These are phyloP conservation scores for Suillia variegata DNA, from an alignment of 2,888 invertebrate species.

Conservation along the genomic window DNA sequence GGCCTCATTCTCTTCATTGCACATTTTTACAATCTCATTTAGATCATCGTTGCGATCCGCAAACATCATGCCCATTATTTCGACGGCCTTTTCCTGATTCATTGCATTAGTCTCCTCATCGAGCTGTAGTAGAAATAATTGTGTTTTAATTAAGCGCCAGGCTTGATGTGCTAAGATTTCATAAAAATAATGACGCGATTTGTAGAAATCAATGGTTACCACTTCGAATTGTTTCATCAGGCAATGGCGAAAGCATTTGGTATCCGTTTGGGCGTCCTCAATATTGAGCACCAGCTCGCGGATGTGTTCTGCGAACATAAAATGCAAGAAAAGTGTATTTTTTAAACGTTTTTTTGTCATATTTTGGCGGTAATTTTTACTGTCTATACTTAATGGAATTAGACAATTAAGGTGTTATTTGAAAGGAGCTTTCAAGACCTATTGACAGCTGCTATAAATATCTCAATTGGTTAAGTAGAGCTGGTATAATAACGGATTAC, in stretches of 20 bases:
- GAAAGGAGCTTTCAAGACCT: no score
- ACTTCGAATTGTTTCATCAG: constrained; percentile 50
- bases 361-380: no score
- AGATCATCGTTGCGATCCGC: constrained; percentile 32
- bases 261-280: constrained; percentile 37
- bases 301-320: constrained; percentile 35
- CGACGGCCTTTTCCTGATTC: constrained; percentile 31
- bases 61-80: constrained; percentile 43
- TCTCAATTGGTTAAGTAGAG: no score
- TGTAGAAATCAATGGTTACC: constrained; percentile 31
- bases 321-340: not conserved
- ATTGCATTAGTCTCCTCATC: constrained; percentile 23
- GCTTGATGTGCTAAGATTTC: constrained; percentile 2
- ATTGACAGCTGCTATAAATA: no score
- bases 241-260: constrained; percentile 56
- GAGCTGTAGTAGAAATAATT: constrained; percentile 27
- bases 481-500: no score
- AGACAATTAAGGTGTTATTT: no score
- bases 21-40: constrained; percentile 27
- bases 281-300: constrained; percentile 43
- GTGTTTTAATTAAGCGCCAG: constrained; percentile 1
- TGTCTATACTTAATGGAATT: no score
- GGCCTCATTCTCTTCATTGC: constrained; percentile 32
- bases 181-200: constrained; percentile 1
- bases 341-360: no score